phyloP scores from a whole-genome alignment of 2,797 vertebrate genomes.

The Chelonia mydas region DNA sequence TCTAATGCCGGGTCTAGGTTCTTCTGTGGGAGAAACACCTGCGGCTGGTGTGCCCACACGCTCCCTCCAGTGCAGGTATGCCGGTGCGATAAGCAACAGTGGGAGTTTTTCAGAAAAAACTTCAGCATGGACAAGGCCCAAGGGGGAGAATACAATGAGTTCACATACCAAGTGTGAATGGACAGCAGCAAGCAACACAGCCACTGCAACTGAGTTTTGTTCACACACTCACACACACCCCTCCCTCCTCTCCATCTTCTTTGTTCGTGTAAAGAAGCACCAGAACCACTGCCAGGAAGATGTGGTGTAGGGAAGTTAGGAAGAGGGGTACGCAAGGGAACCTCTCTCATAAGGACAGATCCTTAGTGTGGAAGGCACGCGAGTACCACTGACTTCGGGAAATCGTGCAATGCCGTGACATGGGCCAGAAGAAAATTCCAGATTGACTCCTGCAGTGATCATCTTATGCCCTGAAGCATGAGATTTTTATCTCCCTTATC shows the following conservation, averaged over 20 bases:
- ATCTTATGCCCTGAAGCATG: slow-evolving; percentile 30
- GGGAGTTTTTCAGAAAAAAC: slow-evolving; percentile 6
- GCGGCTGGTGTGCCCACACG: background rate
- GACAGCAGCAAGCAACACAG: background rate
- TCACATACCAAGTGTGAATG: rapidly evolving
- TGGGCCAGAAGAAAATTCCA: slow-evolving; percentile 29
- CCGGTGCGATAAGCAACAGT: background rate
- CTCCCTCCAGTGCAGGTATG: background rate
- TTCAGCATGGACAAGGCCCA: background rate
- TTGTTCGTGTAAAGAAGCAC: background rate
- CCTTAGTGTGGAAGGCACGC: background rate
- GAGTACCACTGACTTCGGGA: slow-evolving; percentile 18
- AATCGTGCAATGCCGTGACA: slow-evolving; percentile 19
- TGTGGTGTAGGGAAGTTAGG: rapidly evolving
- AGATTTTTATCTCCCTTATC: slow-evolving; percentile 46
- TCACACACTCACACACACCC: no score
- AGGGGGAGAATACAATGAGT: background rate
- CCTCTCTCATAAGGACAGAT: background rate
- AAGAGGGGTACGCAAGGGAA: background rate
- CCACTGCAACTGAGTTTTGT: background rate
- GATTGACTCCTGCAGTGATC: slow-evolving; percentile 33
- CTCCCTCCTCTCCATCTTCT: background rate
- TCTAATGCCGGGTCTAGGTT: background rate
- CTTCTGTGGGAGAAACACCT: background rate
- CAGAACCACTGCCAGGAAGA: background rate